phyloP scores from a whole-genome alignment of 2,797 vertebrate species.

The Microctenopoma stevenorrisi region DNA sequence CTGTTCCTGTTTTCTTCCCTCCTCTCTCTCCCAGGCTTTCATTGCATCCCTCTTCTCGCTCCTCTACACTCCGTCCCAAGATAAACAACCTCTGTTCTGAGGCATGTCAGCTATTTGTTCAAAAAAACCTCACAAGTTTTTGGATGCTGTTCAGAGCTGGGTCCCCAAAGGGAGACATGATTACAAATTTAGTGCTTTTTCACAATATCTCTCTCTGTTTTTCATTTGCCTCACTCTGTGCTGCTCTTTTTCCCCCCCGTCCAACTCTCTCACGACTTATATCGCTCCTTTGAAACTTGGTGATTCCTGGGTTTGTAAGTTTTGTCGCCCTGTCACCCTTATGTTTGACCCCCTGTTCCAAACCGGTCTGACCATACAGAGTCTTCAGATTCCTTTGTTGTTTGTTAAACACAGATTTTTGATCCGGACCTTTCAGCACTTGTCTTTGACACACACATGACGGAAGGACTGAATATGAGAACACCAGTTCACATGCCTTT shows the following conservation, averaged over 20 bases:
- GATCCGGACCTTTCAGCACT: constrained; percentile 49
- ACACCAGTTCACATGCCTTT: constrained; percentile 53
- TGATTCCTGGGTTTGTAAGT: constrained; percentile 35
- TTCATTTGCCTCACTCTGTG: constrained; percentile 53
- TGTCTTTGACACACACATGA: constrained; percentile 36
- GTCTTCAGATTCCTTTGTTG: constrained; percentile 35
- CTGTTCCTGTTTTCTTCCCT: constrained; percentile 16
- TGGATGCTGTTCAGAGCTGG: constrained; percentile 72
- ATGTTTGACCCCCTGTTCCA: constrained; percentile 22
- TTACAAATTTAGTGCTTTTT: constrained; percentile 78
- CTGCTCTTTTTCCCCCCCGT: not conserved
- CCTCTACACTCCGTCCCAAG: constrained; percentile 65
- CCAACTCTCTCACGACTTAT: constrained; percentile 57
- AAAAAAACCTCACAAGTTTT: constrained; percentile 66
- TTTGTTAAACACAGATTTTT: constrained; percentile 38
- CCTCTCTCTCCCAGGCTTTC: constrained; percentile 61
- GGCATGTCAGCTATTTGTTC: constrained; percentile 81
- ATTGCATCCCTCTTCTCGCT: constrained; percentile 53
- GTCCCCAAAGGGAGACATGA: constrained; percentile 78
- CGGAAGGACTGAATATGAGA: constrained; percentile 32
- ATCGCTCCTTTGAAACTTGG: constrained; percentile 27
- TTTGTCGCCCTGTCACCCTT: constrained; percentile 28
- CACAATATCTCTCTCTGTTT: constrained; percentile 63
- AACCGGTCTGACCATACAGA: constrained; percentile 9
- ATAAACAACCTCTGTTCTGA: constrained; percentile 77